Evolutionary conservation across 1,140 invertebrate genomes (phyloP), one percentile per base, ranked within the genome.

Genomic region (Orius laevigatus): DNA sequence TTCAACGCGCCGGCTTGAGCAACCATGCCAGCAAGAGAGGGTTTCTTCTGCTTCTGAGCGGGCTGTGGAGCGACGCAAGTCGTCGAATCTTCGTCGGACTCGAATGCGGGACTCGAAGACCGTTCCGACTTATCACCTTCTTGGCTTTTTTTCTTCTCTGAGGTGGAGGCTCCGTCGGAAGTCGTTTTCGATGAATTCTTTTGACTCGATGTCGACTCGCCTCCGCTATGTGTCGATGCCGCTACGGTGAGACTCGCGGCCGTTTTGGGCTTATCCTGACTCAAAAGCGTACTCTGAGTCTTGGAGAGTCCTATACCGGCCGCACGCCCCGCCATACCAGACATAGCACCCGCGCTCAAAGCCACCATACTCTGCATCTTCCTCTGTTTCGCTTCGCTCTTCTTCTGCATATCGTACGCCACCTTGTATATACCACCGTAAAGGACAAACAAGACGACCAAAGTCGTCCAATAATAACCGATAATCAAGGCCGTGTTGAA

Each of bases 341-440:
- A 79, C 78, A 89, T 86, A 2, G 84, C 81, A 2, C 83, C 84
- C 0, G 84, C 83, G 59, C 83, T 86, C 18, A 92, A 63, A 0
- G 86, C 83, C 2, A 92, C 86, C 81, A 92, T 87, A 0, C 83
- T 87, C 57, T 92, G 87, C 81, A 92, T 89, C 60, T 93, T 92
- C 25, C 84, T 73, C 59, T 93, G 85, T 60, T 94, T 93, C 0
- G 84, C 86, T 63, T 95, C 91, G 49, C 91, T 93, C 62, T 97
- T 96, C 60, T 92, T 87, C 60, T 97, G 93, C 83, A 99, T 92
- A 55, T 93, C 84, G 58, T 95, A 91, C 0, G 95, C 95, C 11
- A 94, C 97, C 61, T 90, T 90, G 65, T 98, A 99, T 58, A 99
- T 99, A 2, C 93, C 92, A 36, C 81, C 87, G 63, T 99, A 99